Conservation (phyloP, 2,888 invertebrate species). For the Hedychridium roseum region DNA sequence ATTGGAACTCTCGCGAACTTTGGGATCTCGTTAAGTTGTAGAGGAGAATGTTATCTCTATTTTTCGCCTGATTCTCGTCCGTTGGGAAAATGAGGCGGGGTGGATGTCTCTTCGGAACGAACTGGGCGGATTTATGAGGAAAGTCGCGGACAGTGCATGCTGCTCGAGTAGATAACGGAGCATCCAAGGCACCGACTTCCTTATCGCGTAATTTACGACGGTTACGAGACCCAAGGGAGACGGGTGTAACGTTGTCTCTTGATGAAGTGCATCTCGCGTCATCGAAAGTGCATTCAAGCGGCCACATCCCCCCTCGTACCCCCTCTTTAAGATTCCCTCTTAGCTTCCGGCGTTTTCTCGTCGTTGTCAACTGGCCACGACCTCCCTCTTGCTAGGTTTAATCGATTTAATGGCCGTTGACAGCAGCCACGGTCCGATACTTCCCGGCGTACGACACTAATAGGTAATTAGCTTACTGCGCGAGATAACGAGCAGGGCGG, state of each 20-base stretch:
- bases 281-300: not conserved
- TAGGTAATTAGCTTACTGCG: constrained; percentile 29
- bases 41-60: not conserved
- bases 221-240: too few species aligned
- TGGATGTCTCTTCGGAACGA: constrained; percentile 15
- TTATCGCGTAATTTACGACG: constrained; percentile 50
- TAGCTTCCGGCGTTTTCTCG: too few species aligned
- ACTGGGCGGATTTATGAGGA: constrained; percentile 23
- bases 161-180: constrained; percentile 17
- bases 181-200: constrained; percentile 34
- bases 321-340: too few species aligned
- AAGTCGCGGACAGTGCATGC: constrained; percentile 2
- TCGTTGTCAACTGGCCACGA: too few species aligned
- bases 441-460: constrained; percentile 25
- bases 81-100: constrained; percentile 20
- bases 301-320: not conserved
- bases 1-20: too few species aligned
- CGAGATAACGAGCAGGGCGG: constrained; percentile 28
- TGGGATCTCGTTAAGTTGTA: too few species aligned
- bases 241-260: constrained; percentile 5
- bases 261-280: not conserved
- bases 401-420: constrained; percentile 42
- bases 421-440: constrained; percentile 32
- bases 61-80: constrained; percentile 8
- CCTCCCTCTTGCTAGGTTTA: too few species aligned